phyloP scores from a whole-genome alignment of 2,113 vertebrate genomes.

The Australoheros scitulus region DNA sequence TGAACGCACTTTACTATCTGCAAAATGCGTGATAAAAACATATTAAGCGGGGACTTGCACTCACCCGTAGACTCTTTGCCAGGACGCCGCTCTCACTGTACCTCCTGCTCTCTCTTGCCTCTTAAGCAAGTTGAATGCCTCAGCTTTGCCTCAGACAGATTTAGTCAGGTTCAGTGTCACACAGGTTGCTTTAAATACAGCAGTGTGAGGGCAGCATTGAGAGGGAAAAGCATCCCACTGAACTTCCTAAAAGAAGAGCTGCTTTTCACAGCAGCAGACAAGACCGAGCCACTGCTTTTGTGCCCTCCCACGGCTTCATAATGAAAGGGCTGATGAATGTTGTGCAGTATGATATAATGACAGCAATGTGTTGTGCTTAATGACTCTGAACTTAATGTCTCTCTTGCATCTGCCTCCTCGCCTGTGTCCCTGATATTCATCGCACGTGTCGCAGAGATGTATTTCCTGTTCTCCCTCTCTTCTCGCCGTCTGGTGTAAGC shows the following conservation, averaged over 20 bases:
- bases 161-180: slow-evolving; percentile 65
- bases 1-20: slow-evolving; percentile 39
- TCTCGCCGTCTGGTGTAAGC: neutral
- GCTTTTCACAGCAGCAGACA: slow-evolving; percentile 34
- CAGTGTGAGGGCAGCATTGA: slow-evolving; percentile 11
- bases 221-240: slow-evolving; percentile 33
- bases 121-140: slow-evolving; percentile 30
- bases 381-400: slow-evolving; percentile 59
- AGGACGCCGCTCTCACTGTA: neutral
- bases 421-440: slow-evolving; percentile 16
- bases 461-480: slow-evolving; percentile 31
- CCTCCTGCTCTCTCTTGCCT: slow-evolving; percentile 7
- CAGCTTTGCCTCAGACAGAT: slow-evolving; percentile 55
- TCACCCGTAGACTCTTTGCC: slow-evolving; percentile 13
- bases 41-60: slow-evolving; percentile 47
- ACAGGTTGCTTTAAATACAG: slow-evolving; percentile 64
- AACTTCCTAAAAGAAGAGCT: slow-evolving; percentile 31
- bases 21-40: slow-evolving; percentile 53
- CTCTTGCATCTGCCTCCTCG: slow-evolving; percentile 42
- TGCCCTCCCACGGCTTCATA: slow-evolving; percentile 45
- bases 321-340: slow-evolving; percentile 54
- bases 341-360: slow-evolving; percentile 48
- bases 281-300: slow-evolving; percentile 17
- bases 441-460: slow-evolving; percentile 17
- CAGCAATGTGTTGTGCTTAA: slow-evolving; percentile 51